Conservation (phyloP, 2,888 invertebrate genomes). For the Melanchra persicariae region DNA sequence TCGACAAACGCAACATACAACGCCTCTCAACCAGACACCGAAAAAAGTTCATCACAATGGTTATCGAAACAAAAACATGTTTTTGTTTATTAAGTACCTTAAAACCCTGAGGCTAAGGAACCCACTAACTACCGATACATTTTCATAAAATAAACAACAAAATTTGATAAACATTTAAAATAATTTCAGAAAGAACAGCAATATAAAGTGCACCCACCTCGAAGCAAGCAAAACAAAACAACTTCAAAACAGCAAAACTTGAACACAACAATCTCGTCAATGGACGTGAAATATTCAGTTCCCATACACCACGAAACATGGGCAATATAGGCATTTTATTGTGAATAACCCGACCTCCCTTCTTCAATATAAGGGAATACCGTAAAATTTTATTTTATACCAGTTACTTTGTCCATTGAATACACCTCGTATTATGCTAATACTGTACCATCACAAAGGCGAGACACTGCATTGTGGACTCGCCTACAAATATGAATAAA, state of each 20-base stretch:
- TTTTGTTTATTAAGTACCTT: too few species aligned
- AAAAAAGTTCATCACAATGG: conserved; percentile 6
- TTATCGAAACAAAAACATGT: background rate
- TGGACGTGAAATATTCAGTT: conserved; percentile 78
- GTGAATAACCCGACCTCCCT: conserved; percentile 83
- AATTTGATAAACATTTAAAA: conserved; percentile 21
- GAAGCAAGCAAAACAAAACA: conserved; percentile 51
- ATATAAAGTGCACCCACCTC: conserved; percentile 17
- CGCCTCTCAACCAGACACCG: background rate
- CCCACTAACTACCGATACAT: conserved; percentile 6
- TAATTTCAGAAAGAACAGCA: conserved; percentile 34
- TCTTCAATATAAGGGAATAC: conserved; percentile 87
- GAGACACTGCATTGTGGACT: conserved; percentile 81
- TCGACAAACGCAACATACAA: background rate
- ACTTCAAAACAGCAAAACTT: conserved; percentile 53
- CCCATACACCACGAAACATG: conserved; percentile 78
- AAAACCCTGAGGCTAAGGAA: background rate
- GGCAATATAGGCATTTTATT: conserved; percentile 82
- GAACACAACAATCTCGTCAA: conserved; percentile 69
- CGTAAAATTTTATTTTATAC: conserved; percentile 88
- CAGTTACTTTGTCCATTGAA: conserved; percentile 88
- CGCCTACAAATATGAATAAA: conserved; percentile 89
- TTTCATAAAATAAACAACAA: conserved; percentile 28
- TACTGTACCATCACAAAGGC: conserved; percentile 83
- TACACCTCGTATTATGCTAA: conserved; percentile 87